phyloP scores from a whole-genome alignment of 2,888 invertebrate species.

The Limnephilus lunatus region DNA sequence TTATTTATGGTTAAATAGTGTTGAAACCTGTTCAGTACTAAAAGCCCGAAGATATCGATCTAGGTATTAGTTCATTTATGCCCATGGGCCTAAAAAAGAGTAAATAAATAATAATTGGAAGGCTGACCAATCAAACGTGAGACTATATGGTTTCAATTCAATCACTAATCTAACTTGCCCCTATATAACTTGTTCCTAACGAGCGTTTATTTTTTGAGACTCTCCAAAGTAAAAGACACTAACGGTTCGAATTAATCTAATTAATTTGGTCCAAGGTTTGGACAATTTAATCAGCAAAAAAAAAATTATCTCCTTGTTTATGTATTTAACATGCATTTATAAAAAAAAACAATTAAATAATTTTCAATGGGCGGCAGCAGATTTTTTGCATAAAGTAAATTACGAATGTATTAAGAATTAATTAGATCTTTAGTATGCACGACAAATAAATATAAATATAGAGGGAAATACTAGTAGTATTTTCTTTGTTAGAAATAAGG shows the following conservation, averaged over 20 bases:
- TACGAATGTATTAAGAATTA: neutral
- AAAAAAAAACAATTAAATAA: neutral
- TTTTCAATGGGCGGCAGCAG: neutral
- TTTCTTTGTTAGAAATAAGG: too few species aligned
- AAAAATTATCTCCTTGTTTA: neutral
- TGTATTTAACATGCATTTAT: neutral
- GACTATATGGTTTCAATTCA: neutral
- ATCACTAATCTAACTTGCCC: neutral
- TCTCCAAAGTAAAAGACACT: neutral
- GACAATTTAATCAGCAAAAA: neutral
- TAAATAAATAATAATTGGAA: neutral
- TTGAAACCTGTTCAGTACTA: too few species aligned
- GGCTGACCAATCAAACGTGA: constrained; percentile 2
- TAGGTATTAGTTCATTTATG: too few species aligned
- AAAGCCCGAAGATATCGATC: too few species aligned
- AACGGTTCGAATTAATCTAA: neutral
- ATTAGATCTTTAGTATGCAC: neutral
- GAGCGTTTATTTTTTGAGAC: neutral
- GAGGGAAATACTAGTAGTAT: neutral
- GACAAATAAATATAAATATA: neutral
- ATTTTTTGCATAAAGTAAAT: neutral
- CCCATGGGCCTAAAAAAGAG: too few species aligned
- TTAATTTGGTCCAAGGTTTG: neutral
- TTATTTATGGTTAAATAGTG: too few species aligned
- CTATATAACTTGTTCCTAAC: neutral